Conservation (phyloP, 2,113 vertebrate species). For the Cavia aperea region DNA sequence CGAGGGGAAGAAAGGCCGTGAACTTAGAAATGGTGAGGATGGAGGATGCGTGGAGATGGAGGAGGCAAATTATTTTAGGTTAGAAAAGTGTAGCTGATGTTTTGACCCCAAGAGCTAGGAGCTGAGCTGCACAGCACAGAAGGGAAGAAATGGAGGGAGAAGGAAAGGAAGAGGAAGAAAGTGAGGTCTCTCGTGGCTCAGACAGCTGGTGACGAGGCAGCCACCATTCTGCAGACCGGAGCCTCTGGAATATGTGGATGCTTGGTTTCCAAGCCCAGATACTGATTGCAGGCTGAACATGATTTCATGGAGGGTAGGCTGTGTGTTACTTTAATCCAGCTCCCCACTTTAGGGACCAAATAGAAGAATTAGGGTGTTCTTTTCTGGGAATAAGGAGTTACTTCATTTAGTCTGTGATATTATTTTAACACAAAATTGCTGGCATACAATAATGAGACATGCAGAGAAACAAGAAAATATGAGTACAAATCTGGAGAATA, state of each 20-base stretch:
- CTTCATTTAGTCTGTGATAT: neutral
- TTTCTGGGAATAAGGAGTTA: neutral
- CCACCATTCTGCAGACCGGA: neutral
- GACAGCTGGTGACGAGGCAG: neutral
- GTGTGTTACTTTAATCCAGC: neutral
- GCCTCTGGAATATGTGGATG: neutral
- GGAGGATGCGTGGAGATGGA: neutral
- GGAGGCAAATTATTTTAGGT: neutral
- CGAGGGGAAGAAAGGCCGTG: neutral
- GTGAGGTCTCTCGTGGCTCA: neutral
- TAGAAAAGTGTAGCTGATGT: neutral
- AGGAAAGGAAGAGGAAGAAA: neutral
- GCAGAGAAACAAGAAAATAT: neutral
- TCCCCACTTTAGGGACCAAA: neutral
- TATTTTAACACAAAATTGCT: neutral
- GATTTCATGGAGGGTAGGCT: neutral
- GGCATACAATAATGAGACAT: neutral
- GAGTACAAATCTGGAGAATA: neutral
- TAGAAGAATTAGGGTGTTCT: neutral
- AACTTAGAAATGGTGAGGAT: fast-evolving
- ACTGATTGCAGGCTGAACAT: neutral
- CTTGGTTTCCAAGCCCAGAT: neutral
- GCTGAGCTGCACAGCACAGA: neutral
- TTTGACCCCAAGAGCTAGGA: neutral
- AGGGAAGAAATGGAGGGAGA: too few species aligned